phyloP scores from a whole-genome alignment of 2,888 invertebrate genomes.

The Sminthurinus aureus region DNA sequence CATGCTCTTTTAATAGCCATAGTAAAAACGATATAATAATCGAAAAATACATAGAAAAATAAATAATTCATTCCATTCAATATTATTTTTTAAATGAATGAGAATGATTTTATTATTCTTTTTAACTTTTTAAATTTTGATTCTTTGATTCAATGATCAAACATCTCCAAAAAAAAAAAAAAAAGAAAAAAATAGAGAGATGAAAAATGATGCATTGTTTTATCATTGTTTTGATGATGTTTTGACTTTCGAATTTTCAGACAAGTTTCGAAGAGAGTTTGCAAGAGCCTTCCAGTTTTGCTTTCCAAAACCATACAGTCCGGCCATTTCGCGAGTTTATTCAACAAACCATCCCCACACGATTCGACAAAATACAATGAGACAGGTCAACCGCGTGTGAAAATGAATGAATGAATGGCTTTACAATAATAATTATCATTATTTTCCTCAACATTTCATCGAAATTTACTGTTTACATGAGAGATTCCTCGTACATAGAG shows the following conservation, averaged over 20 bases:
- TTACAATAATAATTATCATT: no score
- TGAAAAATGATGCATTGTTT: conserved; percentile 4
- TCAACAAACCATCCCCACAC: conserved; percentile 46
- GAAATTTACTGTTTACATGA: no score
- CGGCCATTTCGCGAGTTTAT: conserved; percentile 59
- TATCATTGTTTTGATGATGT: not conserved
- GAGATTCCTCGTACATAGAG: no score
- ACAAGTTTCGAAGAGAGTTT: conserved; percentile 77
- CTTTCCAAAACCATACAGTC: conserved; percentile 46
- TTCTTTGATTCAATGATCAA: not conserved
- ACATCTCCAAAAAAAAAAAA: no score
- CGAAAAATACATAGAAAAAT: no score
- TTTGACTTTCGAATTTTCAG: conserved; percentile 63
- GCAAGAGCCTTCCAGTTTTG: conserved; percentile 71
- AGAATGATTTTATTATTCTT: conserved; percentile 1
- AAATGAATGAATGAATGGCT: not conserved
- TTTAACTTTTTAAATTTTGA: not conserved
- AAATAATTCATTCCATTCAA: not conserved
- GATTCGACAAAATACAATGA: conserved; percentile 48
- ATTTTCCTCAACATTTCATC: no score
- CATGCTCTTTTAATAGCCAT: no score
- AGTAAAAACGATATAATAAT: no score
- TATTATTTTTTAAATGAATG: not conserved
- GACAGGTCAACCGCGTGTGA: not conserved
- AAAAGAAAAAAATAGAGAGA: not conserved